A percentile compares a stretch with the other conserved stretches of the same genome.
phyloP scores from a whole-genome alignment of 1,140 invertebrate genomes.

The Apis laboriosa region DNA sequence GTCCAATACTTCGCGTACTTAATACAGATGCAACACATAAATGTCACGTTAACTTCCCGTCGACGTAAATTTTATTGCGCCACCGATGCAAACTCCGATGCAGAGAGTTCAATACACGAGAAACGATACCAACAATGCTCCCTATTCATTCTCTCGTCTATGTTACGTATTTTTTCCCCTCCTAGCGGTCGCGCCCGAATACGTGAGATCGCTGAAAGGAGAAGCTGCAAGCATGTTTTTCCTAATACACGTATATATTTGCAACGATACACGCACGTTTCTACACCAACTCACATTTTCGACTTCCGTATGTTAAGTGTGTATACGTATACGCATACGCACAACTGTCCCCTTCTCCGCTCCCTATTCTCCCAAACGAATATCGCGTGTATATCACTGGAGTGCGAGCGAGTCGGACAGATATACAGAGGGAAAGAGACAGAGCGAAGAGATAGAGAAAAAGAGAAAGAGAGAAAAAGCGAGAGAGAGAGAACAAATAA shows the following conservation, averaged over 20 bases:
- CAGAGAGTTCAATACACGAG: conserved; percentile 31
- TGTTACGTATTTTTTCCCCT: conserved; percentile 12
- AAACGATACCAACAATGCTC: conserved; percentile 46
- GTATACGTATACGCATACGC: not conserved
- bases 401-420: not conserved
- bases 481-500: not conserved
- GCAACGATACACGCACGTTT: conserved; percentile 10
- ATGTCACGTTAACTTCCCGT: not conserved
- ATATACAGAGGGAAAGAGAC: not conserved
- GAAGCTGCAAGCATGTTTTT: conserved; percentile 36
- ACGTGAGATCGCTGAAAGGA: conserved; percentile 28
- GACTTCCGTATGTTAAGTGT: conserved; percentile 10
- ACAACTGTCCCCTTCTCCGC: not conserved
- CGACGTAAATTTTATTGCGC: conserved; percentile 17
- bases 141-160: conserved; percentile 51
- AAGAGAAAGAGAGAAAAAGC: not conserved
- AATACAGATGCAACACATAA: not conserved
- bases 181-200: conserved; percentile 14
- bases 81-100: conserved; percentile 6
- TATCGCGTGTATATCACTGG: conserved; percentile 5
- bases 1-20: not conserved
- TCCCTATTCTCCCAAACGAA: not conserved
- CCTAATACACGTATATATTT: not conserved
- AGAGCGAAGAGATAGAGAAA: too few relatives aligned
- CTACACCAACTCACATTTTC: conserved; percentile 38